Percentiles rank a stretch among this genome's conserved stretches.
These are phyloP conservation scores for Torymus auratus DNA, from an alignment of 2,888 invertebrate species.

Conservation along the genomic window DNA sequence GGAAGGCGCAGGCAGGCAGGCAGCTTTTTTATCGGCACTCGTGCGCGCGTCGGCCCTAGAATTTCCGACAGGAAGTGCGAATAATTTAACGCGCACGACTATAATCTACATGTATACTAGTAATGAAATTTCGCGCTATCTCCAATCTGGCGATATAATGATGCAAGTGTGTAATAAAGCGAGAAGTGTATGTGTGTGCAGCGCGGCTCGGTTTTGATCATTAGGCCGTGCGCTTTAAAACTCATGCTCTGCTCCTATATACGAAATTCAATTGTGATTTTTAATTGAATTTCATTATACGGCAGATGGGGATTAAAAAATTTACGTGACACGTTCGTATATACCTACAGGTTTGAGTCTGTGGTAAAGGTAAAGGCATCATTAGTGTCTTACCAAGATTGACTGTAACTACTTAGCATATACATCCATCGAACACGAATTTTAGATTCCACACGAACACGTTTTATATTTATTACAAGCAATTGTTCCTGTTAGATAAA, in stretches of 20 bases:
- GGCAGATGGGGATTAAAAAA: too few species aligned
- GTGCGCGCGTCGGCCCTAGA: conserved; percentile 42
- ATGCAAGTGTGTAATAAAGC: conserved; percentile 54
- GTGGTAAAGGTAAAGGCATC: too few species aligned
- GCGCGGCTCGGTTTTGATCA: conserved; percentile 15
- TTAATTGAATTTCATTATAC: too few species aligned
- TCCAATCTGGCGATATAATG: conserved; percentile 48
- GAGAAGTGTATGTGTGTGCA: conserved; percentile 17
- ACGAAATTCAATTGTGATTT: conserved; percentile 4
- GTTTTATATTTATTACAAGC: too few species aligned
- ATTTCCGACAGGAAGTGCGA: conserved; percentile 56
- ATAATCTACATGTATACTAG: conserved; percentile 52
- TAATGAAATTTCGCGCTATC: conserved; percentile 54
- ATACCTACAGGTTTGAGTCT: too few species aligned
- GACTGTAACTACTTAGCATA: too few species aligned
- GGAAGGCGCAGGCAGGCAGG: conserved; percentile 1
- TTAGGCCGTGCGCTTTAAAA: not conserved
- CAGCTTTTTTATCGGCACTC: conserved; percentile 36
- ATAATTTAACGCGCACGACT: conserved; percentile 55
- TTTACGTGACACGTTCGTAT: too few species aligned
- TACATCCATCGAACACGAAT: too few species aligned
- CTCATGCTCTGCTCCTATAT: not conserved
- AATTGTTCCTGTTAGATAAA: too few species aligned
- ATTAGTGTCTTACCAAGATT: too few species aligned
- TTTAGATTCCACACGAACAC: too few species aligned